Evolutionary conservation across 1,140 invertebrate species (phyloP).

Genomic region (Eufriesea mexicana): DNA sequence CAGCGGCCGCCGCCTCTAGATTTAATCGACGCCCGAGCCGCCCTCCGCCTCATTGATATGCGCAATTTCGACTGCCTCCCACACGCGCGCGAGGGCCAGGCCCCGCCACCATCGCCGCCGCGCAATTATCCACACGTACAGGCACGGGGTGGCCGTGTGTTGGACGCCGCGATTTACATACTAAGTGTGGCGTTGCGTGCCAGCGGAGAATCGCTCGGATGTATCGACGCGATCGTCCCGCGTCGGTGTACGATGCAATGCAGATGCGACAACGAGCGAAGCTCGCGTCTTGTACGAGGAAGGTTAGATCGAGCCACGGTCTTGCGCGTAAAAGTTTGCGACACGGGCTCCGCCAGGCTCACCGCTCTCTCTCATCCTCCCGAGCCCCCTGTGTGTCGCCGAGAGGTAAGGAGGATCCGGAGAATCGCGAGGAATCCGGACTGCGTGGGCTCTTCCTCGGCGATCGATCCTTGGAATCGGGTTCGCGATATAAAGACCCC

Average conservation of each 20-base stretch:
- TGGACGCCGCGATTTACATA: slow-evolving; percentile 62
- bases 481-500: neutral
- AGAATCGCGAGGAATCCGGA: slow-evolving; percentile 23
- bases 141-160: neutral
- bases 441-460: slow-evolving; percentile 22
- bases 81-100: slow-evolving; percentile 38
- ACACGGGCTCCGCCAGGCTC: slow-evolving; percentile 40
- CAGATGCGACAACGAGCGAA: slow-evolving; percentile 51
- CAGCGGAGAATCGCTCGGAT: slow-evolving; percentile 60
- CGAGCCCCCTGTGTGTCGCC: neutral
- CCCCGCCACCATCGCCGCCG: slow-evolving; percentile 22
- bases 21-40: slow-evolving; percentile 54
- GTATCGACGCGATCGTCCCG: slow-evolving; percentile 58
- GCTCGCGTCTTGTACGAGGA: neutral
- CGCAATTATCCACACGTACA: slow-evolving; percentile 65
- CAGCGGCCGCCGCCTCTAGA: slow-evolving; percentile 53
- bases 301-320: slow-evolving; percentile 39
- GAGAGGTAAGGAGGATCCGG: neutral
- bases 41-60: slow-evolving; percentile 61
- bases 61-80: slow-evolving; percentile 68
- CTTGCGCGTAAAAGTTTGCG: slow-evolving; percentile 46
- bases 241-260: slow-evolving; percentile 48
- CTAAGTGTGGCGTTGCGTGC: slow-evolving; percentile 68
- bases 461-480: slow-evolving; percentile 13
- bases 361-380: no score